These are phyloP conservation scores for Brenthis daphne DNA, from an alignment of 2,888 invertebrate genomes.

Conservation along the genomic window DNA sequence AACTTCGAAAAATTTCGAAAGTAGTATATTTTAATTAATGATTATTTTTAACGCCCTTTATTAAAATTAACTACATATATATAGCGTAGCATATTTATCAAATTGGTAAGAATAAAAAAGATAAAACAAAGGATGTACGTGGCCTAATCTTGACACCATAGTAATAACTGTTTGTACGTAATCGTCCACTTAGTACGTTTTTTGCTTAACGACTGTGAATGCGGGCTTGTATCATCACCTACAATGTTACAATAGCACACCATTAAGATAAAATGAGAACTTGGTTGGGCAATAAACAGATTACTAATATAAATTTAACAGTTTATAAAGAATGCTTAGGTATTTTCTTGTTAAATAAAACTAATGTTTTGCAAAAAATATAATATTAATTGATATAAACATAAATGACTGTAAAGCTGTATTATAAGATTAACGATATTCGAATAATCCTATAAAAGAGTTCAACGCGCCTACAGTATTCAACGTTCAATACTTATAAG, in stretches of 20 bases:
- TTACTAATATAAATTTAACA: too few relatives aligned
- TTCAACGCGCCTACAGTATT: constrained; percentile 38
- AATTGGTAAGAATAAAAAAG: too few relatives aligned
- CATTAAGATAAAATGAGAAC: constrained; percentile 5
- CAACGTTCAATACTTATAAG: neutral
- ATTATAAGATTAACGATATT: neutral
- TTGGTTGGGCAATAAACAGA: neutral
- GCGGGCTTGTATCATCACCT: constrained; percentile 23
- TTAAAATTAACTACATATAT: too few relatives aligned
- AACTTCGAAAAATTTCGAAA: too few relatives aligned
- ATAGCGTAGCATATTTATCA: neutral
- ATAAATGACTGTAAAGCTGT: neutral
- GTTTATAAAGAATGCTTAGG: too few relatives aligned
- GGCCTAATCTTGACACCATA: constrained; percentile 14
- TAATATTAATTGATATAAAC: neutral
- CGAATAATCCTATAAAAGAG: constrained; percentile 32
- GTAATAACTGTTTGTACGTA: constrained; percentile 23
- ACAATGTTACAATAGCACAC: constrained; percentile 15
- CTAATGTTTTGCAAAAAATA: neutral
- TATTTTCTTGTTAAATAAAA: too few relatives aligned
- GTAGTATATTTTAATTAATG: too few relatives aligned
- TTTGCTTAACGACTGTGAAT: constrained; percentile 20
- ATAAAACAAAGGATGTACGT: constrained; percentile 1
- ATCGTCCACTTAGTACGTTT: constrained; percentile 19
- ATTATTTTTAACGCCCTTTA: too few relatives aligned